These are phyloP conservation scores for Ara ararauna DNA, from an alignment of 2,797 vertebrate genomes.

Conservation along the genomic window DNA sequence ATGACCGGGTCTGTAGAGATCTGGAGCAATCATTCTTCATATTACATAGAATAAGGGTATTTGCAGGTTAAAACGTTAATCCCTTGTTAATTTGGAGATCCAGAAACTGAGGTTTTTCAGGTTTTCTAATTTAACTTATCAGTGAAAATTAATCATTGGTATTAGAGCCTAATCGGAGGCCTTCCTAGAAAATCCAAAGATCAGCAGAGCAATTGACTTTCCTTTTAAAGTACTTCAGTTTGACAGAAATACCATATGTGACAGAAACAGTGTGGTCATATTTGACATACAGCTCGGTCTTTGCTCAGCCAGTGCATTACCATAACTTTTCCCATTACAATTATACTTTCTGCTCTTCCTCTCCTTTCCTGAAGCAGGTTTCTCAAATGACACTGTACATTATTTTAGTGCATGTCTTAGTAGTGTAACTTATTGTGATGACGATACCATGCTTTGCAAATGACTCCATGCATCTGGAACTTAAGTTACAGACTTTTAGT, in stretches of 20 bases:
- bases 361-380: conserved; percentile 11
- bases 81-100: not conserved
- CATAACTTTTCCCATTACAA: conserved; percentile 26
- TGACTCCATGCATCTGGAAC: conserved; percentile 54
- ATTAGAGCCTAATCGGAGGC: not conserved
- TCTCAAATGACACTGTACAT: conserved; percentile 37
- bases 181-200: not conserved
- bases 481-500: conserved; percentile 61
- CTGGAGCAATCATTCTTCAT: not conserved
- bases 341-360: conserved; percentile 39
- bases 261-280: not conserved
- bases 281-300: conserved; percentile 3
- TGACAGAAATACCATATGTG: conserved; percentile 23
- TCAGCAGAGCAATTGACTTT: not conserved
- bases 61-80: conserved; percentile 8
- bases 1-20: not conserved
- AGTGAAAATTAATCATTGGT: not conserved
- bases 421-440: conserved; percentile 54
- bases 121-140: not conserved
- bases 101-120: not conserved
- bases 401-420: conserved; percentile 45
- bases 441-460: conserved; percentile 52
- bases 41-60: not conserved
- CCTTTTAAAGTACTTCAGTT: not conserved
- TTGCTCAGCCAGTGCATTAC: not conserved